phyloP scores from a whole-genome alignment of 2,797 vertebrate genomes.

The Fringilla coelebs region DNA sequence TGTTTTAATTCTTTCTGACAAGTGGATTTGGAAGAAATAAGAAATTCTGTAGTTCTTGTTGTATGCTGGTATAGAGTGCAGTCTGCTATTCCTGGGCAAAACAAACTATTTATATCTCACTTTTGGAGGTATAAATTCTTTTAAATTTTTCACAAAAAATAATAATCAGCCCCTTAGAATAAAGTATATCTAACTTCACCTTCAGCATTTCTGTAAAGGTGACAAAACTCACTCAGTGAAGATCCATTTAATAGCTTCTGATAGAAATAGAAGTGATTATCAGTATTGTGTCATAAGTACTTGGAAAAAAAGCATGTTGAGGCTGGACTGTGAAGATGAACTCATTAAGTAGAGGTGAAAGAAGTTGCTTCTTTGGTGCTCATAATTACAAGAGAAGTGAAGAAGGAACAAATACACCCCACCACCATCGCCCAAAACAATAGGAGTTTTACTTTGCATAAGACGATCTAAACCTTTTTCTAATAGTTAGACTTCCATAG shows the following conservation, averaged over 20 bases:
- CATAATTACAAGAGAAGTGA: neutral
- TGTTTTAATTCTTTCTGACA: neutral
- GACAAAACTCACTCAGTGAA: neutral
- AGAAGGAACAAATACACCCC: neutral
- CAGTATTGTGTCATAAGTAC: neutral
- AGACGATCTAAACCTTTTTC: neutral
- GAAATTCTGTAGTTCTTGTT: neutral
- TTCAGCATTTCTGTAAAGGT: neutral
- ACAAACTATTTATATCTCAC: neutral
- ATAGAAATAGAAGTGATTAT: neutral
- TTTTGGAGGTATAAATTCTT: neutral
- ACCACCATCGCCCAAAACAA: no score
- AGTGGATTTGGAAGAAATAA: neutral
- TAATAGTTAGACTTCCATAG: neutral
- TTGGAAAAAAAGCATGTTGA: neutral
- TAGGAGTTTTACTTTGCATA: neutral
- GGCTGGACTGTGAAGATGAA: neutral
- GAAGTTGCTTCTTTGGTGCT: neutral
- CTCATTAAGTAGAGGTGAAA: neutral
- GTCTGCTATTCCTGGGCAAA: neutral
- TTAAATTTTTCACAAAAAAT: neutral
- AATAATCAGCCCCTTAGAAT: neutral
- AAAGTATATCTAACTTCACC: neutral
- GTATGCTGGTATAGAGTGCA: neutral
- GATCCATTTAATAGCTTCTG: neutral